Evolutionary conservation across 2,797 vertebrate genomes (phyloP), one percentile per base, ranked within the genome.

Genomic region (Crocidura indochinensis): DNA sequence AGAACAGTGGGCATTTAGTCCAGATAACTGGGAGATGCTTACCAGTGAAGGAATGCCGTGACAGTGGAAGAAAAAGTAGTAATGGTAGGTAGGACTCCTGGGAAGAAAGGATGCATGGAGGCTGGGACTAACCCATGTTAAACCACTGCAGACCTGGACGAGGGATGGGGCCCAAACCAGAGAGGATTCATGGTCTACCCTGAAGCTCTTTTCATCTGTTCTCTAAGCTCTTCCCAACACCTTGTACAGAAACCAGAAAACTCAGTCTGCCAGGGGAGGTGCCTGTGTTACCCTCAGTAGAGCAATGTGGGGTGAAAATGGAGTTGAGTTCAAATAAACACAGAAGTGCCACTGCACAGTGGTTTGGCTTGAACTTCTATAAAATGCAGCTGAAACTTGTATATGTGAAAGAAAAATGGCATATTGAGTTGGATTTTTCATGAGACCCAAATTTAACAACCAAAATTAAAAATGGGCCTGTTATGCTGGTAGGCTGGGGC

Each of bases 341-440:
- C 9, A 60, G 20, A 17, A 29, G 38, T 38, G 44, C 68, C 10
- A 22, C 38, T 69, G 31, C 6, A 46, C 47, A 20, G 38, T 38
- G 49, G 6, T 69, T 78, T 81, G 44, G 56, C 56, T 20, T 60
- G 56, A 15, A 49, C 20, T 77, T 69, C 60, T 26, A 9, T 47
- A 80, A 65, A 72, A 60, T 24, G 56, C 65, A 49, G 31, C 10
- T 75, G 79, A 68, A 76, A 85, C 83, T 19, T 79, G 74, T 62
- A 53, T 49, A 1, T 77, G 29, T 1, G 51, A 44, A 20, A 1
- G n/a, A 86, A 80, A 76, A 84, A 53, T 47, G 60, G 65, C 12
- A 6, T 86, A 38, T 38, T 38, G 38, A 38, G n/a, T 38, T 38
- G 38, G 38, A 38, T 38, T 38, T 38, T 38, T 38, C 38, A 38